These are phyloP conservation scores for Passerina amoena DNA, from an alignment of 2,113 vertebrate genomes.

Conservation along the genomic window DNA sequence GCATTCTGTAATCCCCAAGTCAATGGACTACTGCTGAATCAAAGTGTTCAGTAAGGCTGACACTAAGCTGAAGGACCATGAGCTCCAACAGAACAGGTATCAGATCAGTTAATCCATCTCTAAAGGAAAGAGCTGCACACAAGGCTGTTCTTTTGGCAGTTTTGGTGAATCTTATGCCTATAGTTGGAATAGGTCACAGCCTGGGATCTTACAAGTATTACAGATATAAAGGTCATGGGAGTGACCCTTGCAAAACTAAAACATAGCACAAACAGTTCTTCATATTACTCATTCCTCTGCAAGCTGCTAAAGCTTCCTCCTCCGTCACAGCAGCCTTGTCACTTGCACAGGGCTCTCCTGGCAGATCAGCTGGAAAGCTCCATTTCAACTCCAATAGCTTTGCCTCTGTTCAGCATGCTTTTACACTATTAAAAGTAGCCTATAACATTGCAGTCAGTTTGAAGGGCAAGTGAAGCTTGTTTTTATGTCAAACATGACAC, in stretches of 20 bases:
- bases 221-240: neutral
- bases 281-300: neutral
- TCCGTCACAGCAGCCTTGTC: accelerated
- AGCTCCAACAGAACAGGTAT: neutral
- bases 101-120: neutral
- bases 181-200: neutral
- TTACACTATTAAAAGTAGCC: neutral
- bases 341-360: neutral
- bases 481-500: neutral
- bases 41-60: neutral
- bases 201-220: neutral
- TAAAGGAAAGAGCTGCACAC: neutral
- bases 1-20: neutral
- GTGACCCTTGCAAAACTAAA: neutral
- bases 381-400: neutral
- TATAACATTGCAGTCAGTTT: neutral
- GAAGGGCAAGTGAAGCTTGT: neutral
- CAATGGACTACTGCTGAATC: neutral
- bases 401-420: neutral
- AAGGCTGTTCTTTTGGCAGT: neutral
- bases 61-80: neutral
- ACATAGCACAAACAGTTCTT: neutral
- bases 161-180: neutral
- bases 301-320: neutral
- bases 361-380: neutral